phyloP scores from a whole-genome alignment of 2,797 vertebrate species.

The Liasis olivaceus region DNA sequence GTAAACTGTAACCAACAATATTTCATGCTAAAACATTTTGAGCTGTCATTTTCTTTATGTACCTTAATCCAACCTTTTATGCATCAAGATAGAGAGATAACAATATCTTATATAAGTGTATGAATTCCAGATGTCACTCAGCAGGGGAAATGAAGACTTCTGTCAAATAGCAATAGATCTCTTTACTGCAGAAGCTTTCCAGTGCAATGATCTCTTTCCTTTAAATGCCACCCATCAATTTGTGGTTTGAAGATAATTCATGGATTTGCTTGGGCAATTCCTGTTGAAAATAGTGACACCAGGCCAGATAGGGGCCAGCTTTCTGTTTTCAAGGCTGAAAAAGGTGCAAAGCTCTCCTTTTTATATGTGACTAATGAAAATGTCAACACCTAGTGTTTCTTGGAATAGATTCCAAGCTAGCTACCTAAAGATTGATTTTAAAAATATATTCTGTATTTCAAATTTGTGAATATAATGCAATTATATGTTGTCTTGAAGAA shows the following conservation, averaged over 20 bases:
- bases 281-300: background rate
- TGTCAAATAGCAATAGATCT: background rate
- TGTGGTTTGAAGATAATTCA: background rate
- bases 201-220: background rate
- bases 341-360: background rate
- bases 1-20: background rate
- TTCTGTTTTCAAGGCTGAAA: background rate
- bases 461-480: constrained; percentile 17
- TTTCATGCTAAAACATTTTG: constrained; percentile 5
- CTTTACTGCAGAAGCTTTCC: background rate
- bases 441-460: background rate
- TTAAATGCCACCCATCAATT: background rate
- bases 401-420: background rate
- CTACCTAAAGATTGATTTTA: background rate
- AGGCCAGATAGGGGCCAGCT: too few species aligned
- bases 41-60: background rate
- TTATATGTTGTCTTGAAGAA: constrained; percentile 11
- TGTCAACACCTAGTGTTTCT: background rate
- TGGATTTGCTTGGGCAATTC: background rate
- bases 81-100: background rate
- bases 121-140: background rate
- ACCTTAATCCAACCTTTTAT: background rate
- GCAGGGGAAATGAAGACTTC: background rate
- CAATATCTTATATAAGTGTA: background rate
- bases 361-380: background rate